These are phyloP conservation scores for Zelostemma sp. DNA, from an alignment of 1,140 invertebrate species.

Conservation along the genomic window DNA sequence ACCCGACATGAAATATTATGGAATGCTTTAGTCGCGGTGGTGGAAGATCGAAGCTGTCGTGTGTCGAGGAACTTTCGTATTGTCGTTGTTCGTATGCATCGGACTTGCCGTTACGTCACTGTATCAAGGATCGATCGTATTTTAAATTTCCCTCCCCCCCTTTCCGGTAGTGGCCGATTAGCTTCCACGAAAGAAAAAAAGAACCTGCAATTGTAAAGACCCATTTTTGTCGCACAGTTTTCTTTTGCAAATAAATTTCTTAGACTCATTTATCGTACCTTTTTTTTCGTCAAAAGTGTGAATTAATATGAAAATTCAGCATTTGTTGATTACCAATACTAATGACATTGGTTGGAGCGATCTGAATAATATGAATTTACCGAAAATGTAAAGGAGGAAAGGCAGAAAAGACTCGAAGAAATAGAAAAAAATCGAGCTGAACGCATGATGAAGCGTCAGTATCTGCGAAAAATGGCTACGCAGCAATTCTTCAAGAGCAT, in stretches of 20 bases:
- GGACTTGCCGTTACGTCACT: conserved; percentile 43
- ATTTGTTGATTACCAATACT: conserved; percentile 1
- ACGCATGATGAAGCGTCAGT: conserved; percentile 75
- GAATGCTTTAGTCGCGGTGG: conserved; percentile 56
- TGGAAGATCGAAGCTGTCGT: conserved; percentile 52
- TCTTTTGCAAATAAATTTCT: conserved; percentile 9
- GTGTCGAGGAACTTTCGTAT: conserved; percentile 58
- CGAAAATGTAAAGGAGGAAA: conserved; percentile 73
- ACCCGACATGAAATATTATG: conserved; percentile 21
- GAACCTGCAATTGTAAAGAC: no score
- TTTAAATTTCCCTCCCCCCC: conserved; percentile 14
- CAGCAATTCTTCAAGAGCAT: conserved; percentile 84
- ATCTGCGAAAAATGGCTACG: conserved; percentile 77
- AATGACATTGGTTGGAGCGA: not conserved
- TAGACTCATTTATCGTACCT: conserved; percentile 1
- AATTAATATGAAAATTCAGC: not conserved
- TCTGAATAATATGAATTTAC: conserved; percentile 40
- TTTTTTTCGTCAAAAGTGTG: conserved; percentile 2
- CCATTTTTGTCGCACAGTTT: conserved; percentile 2
- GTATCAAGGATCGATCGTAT: conserved; percentile 13
- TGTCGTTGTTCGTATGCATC: conserved; percentile 53
- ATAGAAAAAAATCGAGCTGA: conserved; percentile 78
- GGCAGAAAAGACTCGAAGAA: conserved; percentile 76
- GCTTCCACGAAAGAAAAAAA: no score
- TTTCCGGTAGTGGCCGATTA: no score